phyloP scores from a whole-genome alignment of 2,797 vertebrate species.

The Xiphophorus birchmanni region DNA sequence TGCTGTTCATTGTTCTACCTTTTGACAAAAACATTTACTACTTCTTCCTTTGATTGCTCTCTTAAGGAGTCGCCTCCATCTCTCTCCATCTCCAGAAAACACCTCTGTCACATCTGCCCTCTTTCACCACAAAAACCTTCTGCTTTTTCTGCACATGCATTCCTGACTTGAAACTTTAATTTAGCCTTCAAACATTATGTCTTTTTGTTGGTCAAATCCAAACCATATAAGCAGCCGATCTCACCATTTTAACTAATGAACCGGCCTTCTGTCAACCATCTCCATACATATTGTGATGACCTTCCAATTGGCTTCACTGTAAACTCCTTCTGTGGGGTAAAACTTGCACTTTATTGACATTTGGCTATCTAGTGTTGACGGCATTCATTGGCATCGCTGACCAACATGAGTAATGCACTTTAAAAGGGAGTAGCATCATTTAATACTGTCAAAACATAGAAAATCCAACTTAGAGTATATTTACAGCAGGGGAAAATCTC shows the following conservation, averaged over 20 bases:
- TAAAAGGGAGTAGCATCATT: not conserved
- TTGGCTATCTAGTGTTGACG: not conserved
- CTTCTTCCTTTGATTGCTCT: not conserved
- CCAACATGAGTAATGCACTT: not conserved
- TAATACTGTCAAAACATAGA: not conserved
- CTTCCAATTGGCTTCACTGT: too few species aligned
- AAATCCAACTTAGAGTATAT: not conserved
- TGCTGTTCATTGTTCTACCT: slow-evolving; percentile 13
- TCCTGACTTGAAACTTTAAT: not conserved
- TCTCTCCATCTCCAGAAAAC: not conserved
- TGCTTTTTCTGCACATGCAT: not conserved
- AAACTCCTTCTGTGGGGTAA: too few species aligned
- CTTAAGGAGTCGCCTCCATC: not conserved
- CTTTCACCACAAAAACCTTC: not conserved
- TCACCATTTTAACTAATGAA: not conserved
- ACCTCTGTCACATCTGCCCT: not conserved
- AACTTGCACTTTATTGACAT: too few species aligned
- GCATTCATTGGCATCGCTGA: not conserved
- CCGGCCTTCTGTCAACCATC: not conserved
- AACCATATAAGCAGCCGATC: not conserved
- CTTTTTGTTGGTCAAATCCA: not conserved
- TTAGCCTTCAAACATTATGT: not conserved
- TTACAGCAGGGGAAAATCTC: not conserved
- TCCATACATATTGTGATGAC: too few species aligned
- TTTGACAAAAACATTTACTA: not conserved